Percentiles rank a stretch among this genome's conserved stretches.
Evolutionary conservation across 2,888 invertebrate genomes (phyloP).

Genomic region (Eretmocerus hayati): DNA sequence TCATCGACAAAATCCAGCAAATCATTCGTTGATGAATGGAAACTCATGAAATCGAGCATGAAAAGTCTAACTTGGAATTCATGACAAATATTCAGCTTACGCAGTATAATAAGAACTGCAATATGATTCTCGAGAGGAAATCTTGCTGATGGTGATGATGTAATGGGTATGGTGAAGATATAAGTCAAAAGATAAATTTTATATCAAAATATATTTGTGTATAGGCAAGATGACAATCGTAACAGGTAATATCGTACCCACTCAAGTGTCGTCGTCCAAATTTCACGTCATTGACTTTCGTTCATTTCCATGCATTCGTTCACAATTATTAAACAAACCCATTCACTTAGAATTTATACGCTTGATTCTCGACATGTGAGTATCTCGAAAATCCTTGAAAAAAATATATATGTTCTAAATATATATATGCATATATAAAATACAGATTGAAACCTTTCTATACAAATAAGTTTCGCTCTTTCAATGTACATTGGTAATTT

Average conservation of each 20-base stretch:
- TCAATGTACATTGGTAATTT: slow-evolving; percentile 13
- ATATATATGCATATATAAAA: slow-evolving; percentile 12
- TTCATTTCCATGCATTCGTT: too few species aligned
- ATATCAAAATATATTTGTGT: slow-evolving; percentile 48
- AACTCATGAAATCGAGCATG: too few species aligned
- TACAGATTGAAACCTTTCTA: slow-evolving; percentile 13
- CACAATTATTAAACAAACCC: too few species aligned
- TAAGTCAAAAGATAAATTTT: slow-evolving; percentile 28
- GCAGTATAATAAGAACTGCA: too few species aligned
- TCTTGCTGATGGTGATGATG: too few species aligned
- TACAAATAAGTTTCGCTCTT: slow-evolving; percentile 1
- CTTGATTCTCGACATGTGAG: background rate
- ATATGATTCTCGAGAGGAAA: too few species aligned
- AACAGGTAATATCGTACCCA: slow-evolving; percentile 32
- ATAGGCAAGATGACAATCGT: slow-evolving; percentile 44
- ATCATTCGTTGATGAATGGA: too few species aligned
- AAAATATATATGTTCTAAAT: slow-evolving; percentile 18
- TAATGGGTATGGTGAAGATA: background rate
- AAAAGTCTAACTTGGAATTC: too few species aligned
- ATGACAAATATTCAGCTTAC: too few species aligned
- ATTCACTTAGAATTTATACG: background rate
- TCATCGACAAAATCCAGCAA: too few species aligned
- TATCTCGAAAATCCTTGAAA: slow-evolving; percentile 9
- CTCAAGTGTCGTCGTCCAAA: slow-evolving; percentile 29
- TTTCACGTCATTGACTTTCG: background rate